phyloP scores from a whole-genome alignment of 2,797 vertebrate species.

The Anguilla marmorata region DNA sequence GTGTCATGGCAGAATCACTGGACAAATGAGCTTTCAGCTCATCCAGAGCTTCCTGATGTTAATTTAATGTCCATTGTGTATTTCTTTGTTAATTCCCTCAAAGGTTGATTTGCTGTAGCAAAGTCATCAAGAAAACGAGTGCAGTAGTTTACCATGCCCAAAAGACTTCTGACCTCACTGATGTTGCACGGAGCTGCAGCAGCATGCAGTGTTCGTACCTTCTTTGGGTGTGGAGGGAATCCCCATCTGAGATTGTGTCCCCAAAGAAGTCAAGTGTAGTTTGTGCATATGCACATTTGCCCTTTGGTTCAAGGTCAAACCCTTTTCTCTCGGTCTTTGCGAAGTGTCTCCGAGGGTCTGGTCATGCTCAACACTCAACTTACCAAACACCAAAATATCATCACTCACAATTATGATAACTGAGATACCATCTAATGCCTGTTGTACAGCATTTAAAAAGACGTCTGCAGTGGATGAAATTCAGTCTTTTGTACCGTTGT shows the following conservation, averaged over 20 bases:
- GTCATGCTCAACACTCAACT: no score
- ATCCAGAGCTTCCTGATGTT: constrained; percentile 20
- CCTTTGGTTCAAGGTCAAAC: neutral
- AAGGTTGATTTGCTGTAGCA: constrained; percentile 29
- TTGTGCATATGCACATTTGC: constrained; percentile 45
- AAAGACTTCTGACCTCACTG: no score
- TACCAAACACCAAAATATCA: no score
- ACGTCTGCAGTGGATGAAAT: no score
- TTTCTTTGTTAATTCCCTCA: constrained; percentile 38
- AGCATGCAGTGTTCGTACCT: neutral
- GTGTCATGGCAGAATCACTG: constrained; percentile 35
- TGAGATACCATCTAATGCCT: no score
- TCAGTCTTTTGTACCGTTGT: no score
- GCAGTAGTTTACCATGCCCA: constrained; percentile 41
- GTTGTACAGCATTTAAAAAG: no score
- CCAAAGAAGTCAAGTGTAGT: constrained; percentile 34
- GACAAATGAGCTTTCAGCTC: constrained; percentile 27
- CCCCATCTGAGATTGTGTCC: constrained; percentile 38
- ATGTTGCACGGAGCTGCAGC: constrained; percentile 3
- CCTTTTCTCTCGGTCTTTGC: no score
- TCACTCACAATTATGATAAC: no score
- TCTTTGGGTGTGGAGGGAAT: constrained; percentile 39
- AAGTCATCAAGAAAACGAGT: constrained; percentile 42
- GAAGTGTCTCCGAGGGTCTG: no score
- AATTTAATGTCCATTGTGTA: constrained; percentile 30